Percentiles rank a stretch among this genome's conserved stretches.
These are phyloP conservation scores for Zaprionus vittiger DNA, from an alignment of 1,140 invertebrate species.

Conservation along the genomic window DNA sequence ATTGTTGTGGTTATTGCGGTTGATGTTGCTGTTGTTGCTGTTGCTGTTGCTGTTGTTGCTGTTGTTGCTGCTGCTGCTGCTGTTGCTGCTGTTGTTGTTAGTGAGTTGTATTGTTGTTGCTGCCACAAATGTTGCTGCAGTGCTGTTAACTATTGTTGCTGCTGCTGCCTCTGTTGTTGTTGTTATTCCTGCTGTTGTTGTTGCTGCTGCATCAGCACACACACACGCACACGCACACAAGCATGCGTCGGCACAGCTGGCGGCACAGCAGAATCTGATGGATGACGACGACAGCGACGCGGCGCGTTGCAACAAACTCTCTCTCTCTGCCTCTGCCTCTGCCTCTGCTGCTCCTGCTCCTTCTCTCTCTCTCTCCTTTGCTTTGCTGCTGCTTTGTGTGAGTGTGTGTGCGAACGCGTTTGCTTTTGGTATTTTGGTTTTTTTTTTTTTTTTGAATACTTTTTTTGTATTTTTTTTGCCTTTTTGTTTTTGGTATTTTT, in stretches of 20 bases:
- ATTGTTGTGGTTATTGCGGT: conserved; percentile 45
- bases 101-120: conserved; percentile 10
- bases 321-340: background rate
- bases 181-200: conserved; percentile 44
- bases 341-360: background rate
- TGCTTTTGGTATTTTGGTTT: background rate
- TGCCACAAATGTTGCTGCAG: conserved; percentile 34
- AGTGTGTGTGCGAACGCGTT: background rate
- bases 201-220: conserved; percentile 58
- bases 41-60: background rate
- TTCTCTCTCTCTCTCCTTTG: background rate
- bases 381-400: background rate
- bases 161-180: conserved; percentile 35
- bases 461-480: conserved; percentile 8
- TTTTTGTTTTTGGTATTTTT: conserved; percentile 30
- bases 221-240: conserved; percentile 57
- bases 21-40: conserved; percentile 19
- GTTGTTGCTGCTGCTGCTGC: conserved; percentile 13
- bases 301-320: conserved; percentile 35
- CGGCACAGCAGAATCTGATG: conserved; percentile 30
- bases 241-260: conserved; percentile 27
- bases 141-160: conserved; percentile 28
- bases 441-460: background rate
- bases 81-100: conserved; percentile 4
- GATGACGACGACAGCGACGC: conserved; percentile 29